Conservation (phyloP, 2,888 invertebrate species). For the Cryptophagus acutangulus region DNA sequence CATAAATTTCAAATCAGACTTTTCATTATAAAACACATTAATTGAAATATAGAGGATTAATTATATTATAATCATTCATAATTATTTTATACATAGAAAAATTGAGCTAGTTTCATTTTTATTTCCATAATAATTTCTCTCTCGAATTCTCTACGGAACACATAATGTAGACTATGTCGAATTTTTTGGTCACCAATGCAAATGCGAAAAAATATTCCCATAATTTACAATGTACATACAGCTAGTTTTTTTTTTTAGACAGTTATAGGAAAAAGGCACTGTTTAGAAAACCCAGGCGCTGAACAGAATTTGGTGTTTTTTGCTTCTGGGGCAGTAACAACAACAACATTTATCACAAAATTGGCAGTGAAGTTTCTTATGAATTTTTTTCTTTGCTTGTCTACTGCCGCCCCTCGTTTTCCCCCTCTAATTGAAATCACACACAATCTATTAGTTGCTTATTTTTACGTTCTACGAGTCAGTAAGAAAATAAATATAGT, state of each 20-base stretch:
- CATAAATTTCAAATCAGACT: slow-evolving; percentile 37
- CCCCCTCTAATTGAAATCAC: too few species aligned
- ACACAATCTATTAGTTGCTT: too few species aligned
- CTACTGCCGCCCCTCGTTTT: background rate
- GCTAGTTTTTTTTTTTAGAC: slow-evolving; percentile 6
- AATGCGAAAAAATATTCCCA: slow-evolving; percentile 41
- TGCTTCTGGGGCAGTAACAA: slow-evolving; percentile 1
- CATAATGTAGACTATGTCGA: slow-evolving; percentile 27
- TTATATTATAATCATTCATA: slow-evolving; percentile 14
- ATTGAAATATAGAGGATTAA: slow-evolving; percentile 10
- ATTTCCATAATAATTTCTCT: background rate
- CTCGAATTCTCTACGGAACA: slow-evolving; percentile 6
- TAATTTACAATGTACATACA: slow-evolving; percentile 15
- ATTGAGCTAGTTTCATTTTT: slow-evolving; percentile 34
- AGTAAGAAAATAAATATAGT: too few species aligned
- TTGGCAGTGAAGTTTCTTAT: slow-evolving; percentile 10
- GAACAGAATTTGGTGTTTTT: background rate
- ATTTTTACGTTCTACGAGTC: too few species aligned
- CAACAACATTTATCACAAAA: slow-evolving; percentile 6
- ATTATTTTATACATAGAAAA: slow-evolving; percentile 34
- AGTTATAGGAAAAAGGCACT: slow-evolving; percentile 8
- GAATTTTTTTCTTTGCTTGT: background rate
- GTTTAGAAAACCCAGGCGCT: slow-evolving; percentile 8
- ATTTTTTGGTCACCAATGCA: slow-evolving; percentile 40
- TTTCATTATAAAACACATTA: slow-evolving; percentile 26